These are phyloP conservation scores for Strigamia crassipes DNA, from an alignment of 2,888 invertebrate species.

Conservation along the genomic window DNA sequence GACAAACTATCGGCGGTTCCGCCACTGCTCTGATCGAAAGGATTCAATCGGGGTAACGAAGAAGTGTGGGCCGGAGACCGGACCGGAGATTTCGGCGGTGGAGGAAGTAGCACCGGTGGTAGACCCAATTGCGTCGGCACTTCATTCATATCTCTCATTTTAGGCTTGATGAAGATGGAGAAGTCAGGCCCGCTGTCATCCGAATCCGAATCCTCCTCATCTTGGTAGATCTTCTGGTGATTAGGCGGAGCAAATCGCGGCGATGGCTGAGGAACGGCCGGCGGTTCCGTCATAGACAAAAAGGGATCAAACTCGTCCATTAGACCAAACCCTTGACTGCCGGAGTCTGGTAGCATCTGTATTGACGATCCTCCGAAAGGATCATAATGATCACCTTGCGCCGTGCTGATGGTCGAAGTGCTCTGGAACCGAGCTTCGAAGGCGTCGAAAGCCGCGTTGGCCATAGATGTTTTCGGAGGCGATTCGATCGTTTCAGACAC, in stretches of 20 bases:
- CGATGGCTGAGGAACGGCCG: constrained; percentile 68
- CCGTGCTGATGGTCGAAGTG: constrained; percentile 58
- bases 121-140: constrained; percentile 53
- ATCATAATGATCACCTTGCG: constrained; percentile 58
- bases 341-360: constrained; percentile 65
- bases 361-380: constrained; percentile 64
- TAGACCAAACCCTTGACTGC: constrained; percentile 67
- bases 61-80: constrained; percentile 59
- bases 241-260: constrained; percentile 62
- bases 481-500: constrained; percentile 43
- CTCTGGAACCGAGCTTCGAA: constrained; percentile 88
- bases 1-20: neutral
- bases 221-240: neutral
- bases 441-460: constrained; percentile 72
- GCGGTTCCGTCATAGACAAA: constrained; percentile 77
- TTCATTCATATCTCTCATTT: constrained; percentile 52
- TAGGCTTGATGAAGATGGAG: constrained; percentile 72
- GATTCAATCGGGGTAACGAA: constrained; percentile 57
- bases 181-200: constrained; percentile 75
- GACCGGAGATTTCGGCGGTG: constrained; percentile 65
- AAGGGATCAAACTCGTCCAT: constrained; percentile 65
- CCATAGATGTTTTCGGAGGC: constrained; percentile 5
- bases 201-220: constrained; percentile 65
- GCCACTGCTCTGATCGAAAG: constrained; percentile 56
- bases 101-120: constrained; percentile 74